Evolutionary conservation across 2,113 vertebrate genomes (phyloP).

Genomic region (Chaetops frenatus): DNA sequence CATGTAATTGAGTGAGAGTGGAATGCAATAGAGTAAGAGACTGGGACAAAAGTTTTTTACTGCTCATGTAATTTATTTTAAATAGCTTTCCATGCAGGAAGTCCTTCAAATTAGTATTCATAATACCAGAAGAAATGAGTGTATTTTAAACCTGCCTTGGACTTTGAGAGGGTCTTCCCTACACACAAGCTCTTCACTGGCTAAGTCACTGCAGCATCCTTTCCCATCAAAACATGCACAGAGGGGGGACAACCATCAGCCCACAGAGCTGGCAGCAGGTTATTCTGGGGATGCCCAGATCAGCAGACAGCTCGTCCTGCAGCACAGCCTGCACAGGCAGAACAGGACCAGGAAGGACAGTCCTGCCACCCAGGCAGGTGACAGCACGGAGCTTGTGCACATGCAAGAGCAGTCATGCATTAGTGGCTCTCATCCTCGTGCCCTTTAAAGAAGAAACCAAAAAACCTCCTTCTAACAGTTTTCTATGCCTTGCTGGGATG

Average conservation of each 20-base stretch:
- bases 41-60: not conserved
- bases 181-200: not conserved
- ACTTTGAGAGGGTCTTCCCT: not conserved
- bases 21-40: not conserved
- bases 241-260: not conserved
- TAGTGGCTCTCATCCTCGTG: not conserved
- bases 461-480: not conserved
- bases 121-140: not conserved
- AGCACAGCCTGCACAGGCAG: not conserved
- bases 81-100: not conserved
- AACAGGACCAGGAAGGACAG: not conserved
- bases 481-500: not conserved
- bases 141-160: not conserved
- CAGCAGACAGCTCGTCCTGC: not conserved
- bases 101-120: not conserved
- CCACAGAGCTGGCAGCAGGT: not conserved
- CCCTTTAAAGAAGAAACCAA: not conserved
- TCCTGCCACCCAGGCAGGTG: not conserved
- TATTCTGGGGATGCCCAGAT: not conserved
- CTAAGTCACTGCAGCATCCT: not conserved
- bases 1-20: not conserved
- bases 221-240: conserved; percentile 13
- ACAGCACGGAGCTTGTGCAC: not conserved
- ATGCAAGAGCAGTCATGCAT: conserved; percentile 14
- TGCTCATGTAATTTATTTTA: not conserved